A percentile compares a stretch with the other conserved stretches of the same genome.
phyloP scores from a whole-genome alignment of 2,797 vertebrate species.

The Pithecia hirsuta region DNA sequence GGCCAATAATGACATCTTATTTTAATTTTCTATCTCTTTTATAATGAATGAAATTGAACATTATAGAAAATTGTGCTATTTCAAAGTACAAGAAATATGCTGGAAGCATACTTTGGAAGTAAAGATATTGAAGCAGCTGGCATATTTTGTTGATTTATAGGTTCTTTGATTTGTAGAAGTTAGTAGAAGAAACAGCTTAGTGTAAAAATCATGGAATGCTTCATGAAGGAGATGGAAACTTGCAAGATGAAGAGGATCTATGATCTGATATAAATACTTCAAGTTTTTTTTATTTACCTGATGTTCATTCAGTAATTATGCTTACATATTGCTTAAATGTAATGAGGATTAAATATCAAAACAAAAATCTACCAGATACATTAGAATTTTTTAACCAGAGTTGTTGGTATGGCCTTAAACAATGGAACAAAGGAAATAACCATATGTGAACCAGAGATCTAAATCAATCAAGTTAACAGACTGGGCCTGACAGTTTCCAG shows the following conservation, averaged over 20 bases:
- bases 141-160: background rate
- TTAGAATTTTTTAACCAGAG: background rate
- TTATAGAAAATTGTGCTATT: background rate
- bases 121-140: background rate
- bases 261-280: background rate
- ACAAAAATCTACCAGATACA: background rate
- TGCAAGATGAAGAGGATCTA: background rate
- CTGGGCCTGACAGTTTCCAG: background rate
- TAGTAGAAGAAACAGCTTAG: background rate
- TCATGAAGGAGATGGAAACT: background rate
- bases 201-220: background rate
- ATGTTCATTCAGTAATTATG: background rate
- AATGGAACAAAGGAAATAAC: background rate
- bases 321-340: background rate
- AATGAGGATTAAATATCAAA: background rate
- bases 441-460: background rate
- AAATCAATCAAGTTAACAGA: background rate
- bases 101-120: background rate
- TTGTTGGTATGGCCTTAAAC: background rate
- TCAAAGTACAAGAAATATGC: background rate
- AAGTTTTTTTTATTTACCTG: background rate
- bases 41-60: background rate
- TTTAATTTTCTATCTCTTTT: slow-evolving; percentile 41
- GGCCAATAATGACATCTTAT: background rate
- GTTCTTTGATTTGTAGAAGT: background rate